Evolutionary conservation across 37 sponge, comb jelly and placozoan genomes (phyloP).

Genomic region (Ephydatia muelleri): DNA sequence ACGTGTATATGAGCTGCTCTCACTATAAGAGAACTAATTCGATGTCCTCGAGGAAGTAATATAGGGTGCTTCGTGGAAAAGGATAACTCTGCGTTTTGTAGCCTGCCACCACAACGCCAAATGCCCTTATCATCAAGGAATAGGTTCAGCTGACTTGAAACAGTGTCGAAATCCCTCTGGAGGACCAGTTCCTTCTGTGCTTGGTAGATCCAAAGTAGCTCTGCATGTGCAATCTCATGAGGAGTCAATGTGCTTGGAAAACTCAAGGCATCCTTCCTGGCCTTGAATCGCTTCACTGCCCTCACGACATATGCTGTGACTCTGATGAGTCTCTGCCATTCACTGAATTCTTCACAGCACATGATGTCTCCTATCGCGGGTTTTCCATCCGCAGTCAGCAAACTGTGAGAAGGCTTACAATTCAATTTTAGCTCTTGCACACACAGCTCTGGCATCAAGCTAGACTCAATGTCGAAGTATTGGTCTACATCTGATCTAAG

Average conservation of each 20-base stretch:
- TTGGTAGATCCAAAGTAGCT: slow-evolving; percentile 11
- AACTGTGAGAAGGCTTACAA: no score
- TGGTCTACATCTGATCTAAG: neutral
- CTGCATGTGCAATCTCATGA: neutral
- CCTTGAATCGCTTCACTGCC: neutral
- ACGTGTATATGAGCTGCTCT: slow-evolving; percentile 11
- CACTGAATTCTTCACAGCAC: neutral
- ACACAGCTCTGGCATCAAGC: slow-evolving; percentile 16
- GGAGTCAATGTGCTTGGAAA: neutral
- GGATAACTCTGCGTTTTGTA: slow-evolving; percentile 11
- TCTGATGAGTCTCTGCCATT: neutral
- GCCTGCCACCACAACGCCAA: slow-evolving; percentile 29
- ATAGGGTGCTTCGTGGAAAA: slow-evolving; percentile 28
- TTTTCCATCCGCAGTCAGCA: neutral
- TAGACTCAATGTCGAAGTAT: neutral
- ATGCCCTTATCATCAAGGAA: slow-evolving; percentile 7
- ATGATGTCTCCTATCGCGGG: neutral
- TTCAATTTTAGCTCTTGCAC: slow-evolving; percentile 11
- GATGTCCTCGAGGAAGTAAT: slow-evolving; percentile 9
- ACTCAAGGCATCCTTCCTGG: no score
- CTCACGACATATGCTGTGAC: slow-evolving; percentile 35
- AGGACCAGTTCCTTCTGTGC: neutral
- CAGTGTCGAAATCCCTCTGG: neutral
- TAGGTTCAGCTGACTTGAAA: slow-evolving; percentile 12
- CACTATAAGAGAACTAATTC: slow-evolving; percentile 5